Conservation (phyloP, 2,888 invertebrate genomes). For the Agrilus mali region DNA sequence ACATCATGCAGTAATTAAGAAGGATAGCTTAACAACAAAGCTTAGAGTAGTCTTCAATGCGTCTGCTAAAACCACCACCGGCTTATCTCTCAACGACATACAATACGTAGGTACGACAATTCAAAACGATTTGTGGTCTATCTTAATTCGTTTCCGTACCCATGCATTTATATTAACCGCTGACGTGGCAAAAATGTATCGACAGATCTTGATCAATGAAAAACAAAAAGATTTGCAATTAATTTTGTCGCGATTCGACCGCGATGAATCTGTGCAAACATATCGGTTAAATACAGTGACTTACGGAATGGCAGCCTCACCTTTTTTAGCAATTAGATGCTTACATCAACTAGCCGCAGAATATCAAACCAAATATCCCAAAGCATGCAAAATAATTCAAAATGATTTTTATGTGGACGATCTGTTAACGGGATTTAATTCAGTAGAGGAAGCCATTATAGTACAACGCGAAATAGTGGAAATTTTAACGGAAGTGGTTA, state of each 20-base stretch:
- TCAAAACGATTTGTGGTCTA: conserved; percentile 2
- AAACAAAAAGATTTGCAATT: not conserved
- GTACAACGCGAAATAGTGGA: too few species aligned
- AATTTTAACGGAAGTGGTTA: too few species aligned
- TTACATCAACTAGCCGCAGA: too few species aligned
- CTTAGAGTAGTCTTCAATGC: conserved; percentile 11
- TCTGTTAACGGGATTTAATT: too few species aligned
- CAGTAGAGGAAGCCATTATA: too few species aligned
- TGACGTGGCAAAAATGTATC: conserved; percentile 20
- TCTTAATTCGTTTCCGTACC: conserved; percentile 3
- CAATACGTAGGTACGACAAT: conserved; percentile 2
- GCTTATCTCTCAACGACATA: conserved; percentile 4
- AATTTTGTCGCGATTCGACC: not conserved
- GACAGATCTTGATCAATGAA: not conserved
- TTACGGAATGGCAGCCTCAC: too few species aligned
- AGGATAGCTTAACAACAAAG: conserved; percentile 8
- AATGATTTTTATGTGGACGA: too few species aligned
- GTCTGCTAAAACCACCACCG: conserved; percentile 3
- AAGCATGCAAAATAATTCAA: too few species aligned
- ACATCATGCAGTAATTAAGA: conserved; percentile 11
- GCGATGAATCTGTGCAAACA: not conserved
- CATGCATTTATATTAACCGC: conserved; percentile 9
- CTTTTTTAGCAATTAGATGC: too few species aligned
- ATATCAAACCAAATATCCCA: too few species aligned
- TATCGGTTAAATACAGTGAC: not conserved